Base-by-base conservation (phyloP, 2,113 vertebrate species). In the Neotragus moschatus region DNA sequence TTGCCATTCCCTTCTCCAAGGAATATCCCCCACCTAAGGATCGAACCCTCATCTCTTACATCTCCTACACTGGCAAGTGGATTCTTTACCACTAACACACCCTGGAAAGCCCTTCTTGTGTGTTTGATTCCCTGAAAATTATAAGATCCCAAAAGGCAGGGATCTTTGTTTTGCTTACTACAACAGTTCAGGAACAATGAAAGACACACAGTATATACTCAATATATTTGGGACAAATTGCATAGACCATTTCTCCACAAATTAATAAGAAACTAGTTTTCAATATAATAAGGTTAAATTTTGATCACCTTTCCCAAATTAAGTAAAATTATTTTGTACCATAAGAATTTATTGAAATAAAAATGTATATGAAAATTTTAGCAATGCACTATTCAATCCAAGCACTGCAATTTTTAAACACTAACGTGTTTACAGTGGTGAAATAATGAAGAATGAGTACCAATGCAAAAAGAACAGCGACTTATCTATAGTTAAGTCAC, bases 251-350 rank as follows among this genome's bases (percentile, higher is more conserved):
- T 17, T 63, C 0, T n/a, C 30, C 61, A n/a, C 58, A 97, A 91
- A 61, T 88, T 88, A 88, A 89, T 89, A 88, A 88, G 12, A 28
- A 96, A 84, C 4, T 25, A 12, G 30, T 28, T 66, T 97, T 66
- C 63, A 93, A 81, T 73, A 16, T 30, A 61, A 45, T 43, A 63
- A 63, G 21, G 28, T 30, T 73, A 63, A 28, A 88, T 75, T 95
- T 89, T 77, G 10, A 91, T 93, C 81, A 63, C 7, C 11, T 60
- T 95, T 91, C 63, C 56, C 47, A 95, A 93, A 88, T 55, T 36
- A 93, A 93, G 36, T 88, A 93, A 93, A 84, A 63, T 84, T 10
- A 94, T 63, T 85, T 73, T 91, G n/a, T 51, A 61, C n/a, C 16
- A 23, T 25, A 81, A 82, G n/a, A 36, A 7, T 66, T 85, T 93